Evolutionary conservation across 2,888 invertebrate species (phyloP).

Genomic region (Agrotis puta): DNA sequence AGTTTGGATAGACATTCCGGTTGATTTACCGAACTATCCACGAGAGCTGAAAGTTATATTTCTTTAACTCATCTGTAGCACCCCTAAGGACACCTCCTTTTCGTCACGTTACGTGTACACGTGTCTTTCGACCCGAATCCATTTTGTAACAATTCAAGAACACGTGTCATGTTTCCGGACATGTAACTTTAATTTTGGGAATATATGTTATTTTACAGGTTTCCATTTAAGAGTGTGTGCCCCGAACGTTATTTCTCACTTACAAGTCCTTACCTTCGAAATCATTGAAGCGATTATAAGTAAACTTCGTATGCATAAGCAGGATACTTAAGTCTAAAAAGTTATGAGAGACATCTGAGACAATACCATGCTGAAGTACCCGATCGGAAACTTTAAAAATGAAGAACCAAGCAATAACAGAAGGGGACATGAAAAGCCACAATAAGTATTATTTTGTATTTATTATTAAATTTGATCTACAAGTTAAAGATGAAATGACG

Average conservation of each 20-base stretch:
- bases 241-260: too few relatives aligned
- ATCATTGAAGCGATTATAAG: too few relatives aligned
- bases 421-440: background rate
- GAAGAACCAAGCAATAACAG: background rate
- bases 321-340: too few relatives aligned
- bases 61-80: background rate
- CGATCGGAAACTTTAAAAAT: too few relatives aligned
- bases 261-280: too few relatives aligned
- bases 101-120: constrained; percentile 17
- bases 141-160: constrained; percentile 18
- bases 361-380: too few relatives aligned
- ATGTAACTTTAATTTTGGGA: constrained; percentile 1
- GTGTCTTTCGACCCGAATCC: constrained; percentile 29
- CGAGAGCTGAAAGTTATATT: background rate
- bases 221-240: too few relatives aligned
- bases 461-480: background rate
- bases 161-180: constrained; percentile 11
- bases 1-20: too few relatives aligned
- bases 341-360: too few relatives aligned
- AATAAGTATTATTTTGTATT: background rate
- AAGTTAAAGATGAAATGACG: background rate
- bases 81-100: constrained; percentile 11
- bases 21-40: background rate
- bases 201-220: background rate
- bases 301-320: too few relatives aligned